Evolutionary conservation across 2,888 invertebrate genomes (phyloP), one percentile per base, ranked within the genome.

Genomic region (Molanna angustata): DNA sequence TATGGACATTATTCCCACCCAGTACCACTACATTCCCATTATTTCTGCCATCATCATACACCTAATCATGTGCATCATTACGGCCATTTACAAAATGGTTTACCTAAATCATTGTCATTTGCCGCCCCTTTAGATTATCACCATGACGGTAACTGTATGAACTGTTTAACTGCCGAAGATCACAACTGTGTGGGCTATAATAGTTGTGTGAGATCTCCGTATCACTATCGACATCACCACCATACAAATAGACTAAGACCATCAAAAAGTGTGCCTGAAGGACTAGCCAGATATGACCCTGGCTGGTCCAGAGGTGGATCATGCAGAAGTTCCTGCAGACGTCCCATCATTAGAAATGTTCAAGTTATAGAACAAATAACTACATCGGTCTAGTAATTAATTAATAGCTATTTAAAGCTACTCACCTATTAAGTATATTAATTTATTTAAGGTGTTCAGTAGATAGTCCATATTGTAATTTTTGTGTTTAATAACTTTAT

Each of bases 351-450:
- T 41, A 74, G 84, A 49, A 85, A 89, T 64, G 83, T 89, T 62
- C 89, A 89, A 59, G 85, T 88, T 62, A 88, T 90, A 57, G 90
- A 90, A 70, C 90, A 90, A 73, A 90, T 90, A 65, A 90, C 90
- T 43, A 90, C 90, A 49, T 88, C 89, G 60, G 89, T 90, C 67
- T 88, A 75, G 79, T 66, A 65, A 41, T 22, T 27, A 35, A 39
- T 18, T 3, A n/a, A 42, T 19, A 49, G 17, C 20, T 31, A n/a
- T n/a, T n/a, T n/a, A n/a, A n/a, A n/a, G n/a, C n/a, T n/a, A n/a
- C n/a, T n/a, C n/a, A n/a, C n/a, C n/a, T n/a, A n/a, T n/a, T n/a
- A n/a, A n/a, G n/a, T n/a, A n/a, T n/a, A n/a, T n/a, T n/a, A n/a
- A 47, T 43, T 43, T 33, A 47, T 46, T 50, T 33, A 52, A 42